Evolutionary conservation across 2,797 vertebrate genomes (phyloP).

Genomic region (Thaleichthys pacificus): DNA sequence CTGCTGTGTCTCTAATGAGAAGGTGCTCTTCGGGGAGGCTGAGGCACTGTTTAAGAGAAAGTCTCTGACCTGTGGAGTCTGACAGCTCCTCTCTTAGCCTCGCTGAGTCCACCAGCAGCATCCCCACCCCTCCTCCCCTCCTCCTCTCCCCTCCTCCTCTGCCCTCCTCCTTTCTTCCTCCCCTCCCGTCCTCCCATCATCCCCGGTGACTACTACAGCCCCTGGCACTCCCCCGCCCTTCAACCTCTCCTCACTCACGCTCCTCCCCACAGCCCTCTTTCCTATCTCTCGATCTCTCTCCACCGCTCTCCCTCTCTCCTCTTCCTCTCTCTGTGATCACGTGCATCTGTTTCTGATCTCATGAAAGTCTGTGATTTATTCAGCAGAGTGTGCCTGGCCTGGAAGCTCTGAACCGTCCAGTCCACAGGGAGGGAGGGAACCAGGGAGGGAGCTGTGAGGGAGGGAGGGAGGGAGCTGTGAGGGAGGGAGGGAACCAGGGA

Average conservation of each 20-base stretch:
- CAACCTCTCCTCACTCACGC: background rate
- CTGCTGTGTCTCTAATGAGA: too few species aligned
- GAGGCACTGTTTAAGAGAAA: constrained; percentile 30
- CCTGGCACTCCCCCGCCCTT: constrained; percentile 12
- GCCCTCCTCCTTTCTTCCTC: background rate
- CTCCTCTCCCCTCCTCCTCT: too few species aligned
- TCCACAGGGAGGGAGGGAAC: background rate
- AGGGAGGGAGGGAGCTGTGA: background rate
- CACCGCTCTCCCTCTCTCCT: background rate
- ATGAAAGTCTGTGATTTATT: constrained; percentile 21
- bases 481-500: constrained; percentile 10
- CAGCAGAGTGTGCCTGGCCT: constrained; percentile 16
- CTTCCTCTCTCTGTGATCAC: background rate
- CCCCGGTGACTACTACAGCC: constrained; percentile 30
- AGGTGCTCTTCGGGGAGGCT: constrained; percentile 16
- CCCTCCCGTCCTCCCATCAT: background rate
- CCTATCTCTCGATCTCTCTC: background rate
- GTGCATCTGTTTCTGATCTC: constrained; percentile 2
- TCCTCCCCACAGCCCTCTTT: too few species aligned
- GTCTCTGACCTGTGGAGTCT: constrained; percentile 43
- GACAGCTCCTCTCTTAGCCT: constrained; percentile 30
- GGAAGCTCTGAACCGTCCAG: constrained; percentile 18
- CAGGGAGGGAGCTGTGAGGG: background rate
- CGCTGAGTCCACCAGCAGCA: background rate
- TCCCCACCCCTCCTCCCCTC: background rate